Base-by-base conservation (phyloP, 2,113 vertebrate species). In the Alexandromys fortis region DNA sequence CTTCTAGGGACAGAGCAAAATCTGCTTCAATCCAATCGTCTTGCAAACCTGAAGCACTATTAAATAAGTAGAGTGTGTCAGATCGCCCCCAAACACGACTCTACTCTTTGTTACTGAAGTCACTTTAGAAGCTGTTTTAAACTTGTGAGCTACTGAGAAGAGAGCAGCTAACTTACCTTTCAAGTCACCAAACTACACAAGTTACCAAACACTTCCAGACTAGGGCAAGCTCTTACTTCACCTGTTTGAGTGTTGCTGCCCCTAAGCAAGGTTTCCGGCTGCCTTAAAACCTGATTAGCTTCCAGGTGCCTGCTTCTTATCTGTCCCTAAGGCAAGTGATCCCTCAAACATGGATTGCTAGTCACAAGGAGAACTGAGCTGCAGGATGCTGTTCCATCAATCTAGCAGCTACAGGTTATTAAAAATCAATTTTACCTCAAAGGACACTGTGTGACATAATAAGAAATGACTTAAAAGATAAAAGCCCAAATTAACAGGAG, bases 241-340 rank as follows among this genome's bases (percentile, higher is more conserved):
- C 52, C 65, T 89, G 70, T 90, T 91, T 92, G 83, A 92, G 87
- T 85, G 21, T 13, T 75, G 35, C 28, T 92, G 70, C 61, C 76
- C 63, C 83, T 65, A 91, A 52, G 26, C 93, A 96, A 95, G n/a
- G 28, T 89, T 28, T 90, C 70, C 75, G 72, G 30, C 30, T 92
- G 91, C 77, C 77, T 52, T 82, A 87, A 94, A 92, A 91, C 19
- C 93, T 94, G 87, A 97, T 94, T 96, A 90, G 77, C 70, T n/a
- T 92, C 52, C n/a, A 8, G 83, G 52, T 82, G 88, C 78, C 82
- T 94, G 33, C 92, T 83, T 88, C 21, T 77, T 73, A 77, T 73
- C 79, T 88, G 76, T 89, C 35, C 88, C 67, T 86, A 90, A 90
- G 72, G 95, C 55, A 96, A 94, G 26, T 35, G 42, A 49, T 38